Evolutionary conservation across 1,140 invertebrate species (phyloP).

Genomic region (Achatina immaculata): DNA sequence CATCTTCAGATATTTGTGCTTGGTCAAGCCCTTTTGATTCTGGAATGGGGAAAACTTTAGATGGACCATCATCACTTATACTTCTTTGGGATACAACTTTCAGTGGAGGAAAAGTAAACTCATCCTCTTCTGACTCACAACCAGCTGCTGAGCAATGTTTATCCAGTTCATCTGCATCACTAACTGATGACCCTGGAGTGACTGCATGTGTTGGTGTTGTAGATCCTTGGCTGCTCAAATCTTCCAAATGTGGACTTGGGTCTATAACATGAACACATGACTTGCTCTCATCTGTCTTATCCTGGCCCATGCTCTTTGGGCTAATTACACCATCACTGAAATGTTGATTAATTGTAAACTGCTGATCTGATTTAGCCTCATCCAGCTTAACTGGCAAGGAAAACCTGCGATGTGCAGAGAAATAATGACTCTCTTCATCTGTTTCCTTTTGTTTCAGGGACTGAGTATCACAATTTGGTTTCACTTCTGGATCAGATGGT

Average conservation of each 20-base stretch:
- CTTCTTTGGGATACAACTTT: not conserved
- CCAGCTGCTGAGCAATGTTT: not conserved
- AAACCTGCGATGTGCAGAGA: not conserved
- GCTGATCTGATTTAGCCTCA: not conserved
- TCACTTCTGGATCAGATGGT: not conserved
- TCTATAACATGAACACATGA: not conserved
- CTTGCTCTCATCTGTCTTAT: not conserved
- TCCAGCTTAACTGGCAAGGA: constrained; percentile 13
- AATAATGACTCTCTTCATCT: not conserved
- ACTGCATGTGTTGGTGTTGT: not conserved
- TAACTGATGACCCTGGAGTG: not conserved
- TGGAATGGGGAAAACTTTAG: constrained; percentile 11
- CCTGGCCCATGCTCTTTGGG: not conserved
- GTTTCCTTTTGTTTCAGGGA: not conserved
- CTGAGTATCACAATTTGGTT: not conserved
- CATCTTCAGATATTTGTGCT: not conserved
- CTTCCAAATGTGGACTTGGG: not conserved
- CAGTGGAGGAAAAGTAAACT: constrained; percentile 21
- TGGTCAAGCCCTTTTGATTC: not conserved
- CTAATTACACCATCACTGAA: not conserved
- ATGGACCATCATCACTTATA: not conserved
- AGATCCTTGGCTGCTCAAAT: not conserved
- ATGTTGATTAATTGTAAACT: constrained; percentile 10
- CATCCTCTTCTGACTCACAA: constrained; percentile 17
- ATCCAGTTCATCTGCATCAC: not conserved